These are phyloP conservation scores for Epizoanthus scotinus DNA, from an alignment of 92 coral and sea anemone genomes.

Conservation along the genomic window DNA sequence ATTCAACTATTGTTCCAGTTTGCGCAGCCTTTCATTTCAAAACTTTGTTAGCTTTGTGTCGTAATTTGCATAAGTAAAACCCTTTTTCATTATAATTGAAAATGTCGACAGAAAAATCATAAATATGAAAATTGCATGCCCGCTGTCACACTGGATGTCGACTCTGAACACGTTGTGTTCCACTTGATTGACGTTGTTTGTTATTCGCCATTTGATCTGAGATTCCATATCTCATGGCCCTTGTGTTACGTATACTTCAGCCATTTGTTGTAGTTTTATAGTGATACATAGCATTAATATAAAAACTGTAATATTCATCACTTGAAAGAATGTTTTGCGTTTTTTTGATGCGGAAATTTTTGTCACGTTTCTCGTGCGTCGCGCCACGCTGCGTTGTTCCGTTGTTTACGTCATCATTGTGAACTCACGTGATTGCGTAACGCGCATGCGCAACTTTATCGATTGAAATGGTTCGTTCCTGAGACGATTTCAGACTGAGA, in stretches of 20 bases:
- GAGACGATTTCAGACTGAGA: constrained; percentile 23
- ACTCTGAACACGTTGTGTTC: constrained; percentile 42
- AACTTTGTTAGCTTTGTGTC: constrained; percentile 41
- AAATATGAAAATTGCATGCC: constrained; percentile 26
- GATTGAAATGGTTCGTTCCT: constrained; percentile 37
- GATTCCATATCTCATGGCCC: not conserved
- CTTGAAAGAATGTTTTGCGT: constrained; percentile 9
- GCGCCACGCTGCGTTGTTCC: constrained; percentile 23
- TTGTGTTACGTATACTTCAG: not conserved
- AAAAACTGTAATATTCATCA: constrained; percentile 7
- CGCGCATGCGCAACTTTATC: constrained; percentile 26
- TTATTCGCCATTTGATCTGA: not conserved
- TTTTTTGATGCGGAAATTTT: constrained; percentile 38
- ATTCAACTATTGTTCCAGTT: constrained; percentile 4
- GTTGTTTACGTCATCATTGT: constrained; percentile 38
- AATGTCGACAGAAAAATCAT: constrained; percentile 16
- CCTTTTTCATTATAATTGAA: constrained; percentile 30
- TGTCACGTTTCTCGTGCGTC: not conserved
- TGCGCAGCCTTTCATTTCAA: constrained; percentile 40
- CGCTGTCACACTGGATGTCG: too few relatives aligned
- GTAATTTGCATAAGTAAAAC: constrained; percentile 37
- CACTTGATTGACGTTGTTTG: constrained; percentile 25
- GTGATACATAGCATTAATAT: not conserved
- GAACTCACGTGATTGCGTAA: constrained; percentile 30
- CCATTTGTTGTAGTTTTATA: not conserved